Evolutionary conservation across 2,113 vertebrate genomes (phyloP), one percentile per base, ranked within the genome.

Genomic region (Bubo scandiacus): DNA sequence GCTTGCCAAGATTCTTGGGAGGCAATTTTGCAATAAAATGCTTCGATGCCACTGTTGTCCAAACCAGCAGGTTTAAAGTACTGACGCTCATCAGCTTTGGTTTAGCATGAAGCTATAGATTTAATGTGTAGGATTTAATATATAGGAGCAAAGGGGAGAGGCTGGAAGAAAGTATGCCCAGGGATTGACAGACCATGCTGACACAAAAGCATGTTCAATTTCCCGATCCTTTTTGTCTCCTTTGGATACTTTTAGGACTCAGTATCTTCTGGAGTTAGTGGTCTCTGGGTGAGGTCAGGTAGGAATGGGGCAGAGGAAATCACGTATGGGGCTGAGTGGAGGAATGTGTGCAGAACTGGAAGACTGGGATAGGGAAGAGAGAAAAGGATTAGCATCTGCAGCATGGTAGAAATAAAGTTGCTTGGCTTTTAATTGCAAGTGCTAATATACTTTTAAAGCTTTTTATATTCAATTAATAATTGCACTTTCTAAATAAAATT

Each of bases 11-110:
- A 49, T 49, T 68, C 23, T 84, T 2, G 2, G 15, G 13, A 78
- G n/a, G 15, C 17, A 73, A 42, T 59, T 85, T 42, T 79, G 42
- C 32, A 74, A 9, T 17, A 36, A 54, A 80, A 57, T 8, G 11
- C 21, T 61, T 66, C 14, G n/a, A 21, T n/a, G 13, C 8, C 32
- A 43, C 9, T 0, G 0, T 18, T 58, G 42, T 58, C 59, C 68
- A 62, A 66, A 54, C 0, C 7, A 49, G 38, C 11, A 54, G 8
- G 16, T 89, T 77, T 77, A 36, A 88, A 38, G 40, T 21, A 61
- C 17, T 30, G 10, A 83, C 8, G 10, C 15, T 26, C 15, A 62
- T 49, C 38, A 45, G 9, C 10, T 49, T 26, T 78, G 12, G 12
- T 58, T 79, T 54, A 71, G 29, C 22, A 62, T 42, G 29, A 84